Base-by-base conservation (phyloP, 2,888 invertebrate species). In the Tridacna gigas region DNA sequence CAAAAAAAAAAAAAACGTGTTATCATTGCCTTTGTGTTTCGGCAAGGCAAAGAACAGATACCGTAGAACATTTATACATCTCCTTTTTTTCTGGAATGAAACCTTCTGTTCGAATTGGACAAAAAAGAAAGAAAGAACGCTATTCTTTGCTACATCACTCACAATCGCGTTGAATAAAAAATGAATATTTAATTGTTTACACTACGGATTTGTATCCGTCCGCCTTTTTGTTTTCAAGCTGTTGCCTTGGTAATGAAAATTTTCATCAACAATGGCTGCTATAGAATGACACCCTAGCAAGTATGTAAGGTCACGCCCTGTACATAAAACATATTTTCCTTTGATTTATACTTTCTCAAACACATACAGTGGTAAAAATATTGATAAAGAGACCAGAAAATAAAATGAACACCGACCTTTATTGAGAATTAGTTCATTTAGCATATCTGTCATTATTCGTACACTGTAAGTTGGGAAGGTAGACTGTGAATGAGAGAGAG, bases 161-260 rank as follows among this genome's bases (percentile, higher is more conserved):
- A 71, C 51, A 37, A 18, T 15, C 22, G 20, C 48, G 71, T 9
- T 37, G 47, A 25, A 71, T 51, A 71, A 13, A 22, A 71, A 71
- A 71, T 71, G 71, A 71, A 71, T 51, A 71, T 71, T 71, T 71
- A 71, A 71, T 71, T 71, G 71, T 71, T 71, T 71, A 47, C 47
- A 20, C 37, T 51, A 51, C 51, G 71, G 71, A 71, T 71, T 71
- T 71, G 26, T 51, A 22, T 20, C n/a, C 51, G 67, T 20, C 37
- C 69, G 45, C 18, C 22, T 28, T 51, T 71, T 69, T 71, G 48
- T 48, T 71, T 71, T 15, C 71, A 71, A 71, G 71, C 71, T 71
- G 71, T 71, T 71, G 71, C 71, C 71, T 3, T 5, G 71, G 71
- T 71, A 71, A 71, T 71, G 71, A 71, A 71, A 51, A 51, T 71